A percentile compares a stretch with the other conserved stretches of the same genome.
Conservation (phyloP, 2,888 invertebrate genomes). For the Incurvaria masculella region DNA sequence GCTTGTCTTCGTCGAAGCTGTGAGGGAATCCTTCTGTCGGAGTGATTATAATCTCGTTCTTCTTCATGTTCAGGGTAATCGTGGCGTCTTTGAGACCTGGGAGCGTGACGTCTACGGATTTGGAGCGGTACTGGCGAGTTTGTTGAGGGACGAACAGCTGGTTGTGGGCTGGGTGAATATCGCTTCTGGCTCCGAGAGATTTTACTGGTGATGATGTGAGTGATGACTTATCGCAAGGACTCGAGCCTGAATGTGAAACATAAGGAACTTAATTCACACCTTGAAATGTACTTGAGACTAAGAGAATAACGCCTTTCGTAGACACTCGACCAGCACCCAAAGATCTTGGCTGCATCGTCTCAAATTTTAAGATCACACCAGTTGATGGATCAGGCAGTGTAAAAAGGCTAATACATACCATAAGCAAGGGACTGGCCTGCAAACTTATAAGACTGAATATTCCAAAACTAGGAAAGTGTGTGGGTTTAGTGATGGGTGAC, state of each 20-base stretch:
- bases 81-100: constrained; percentile 36
- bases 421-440: too few species aligned
- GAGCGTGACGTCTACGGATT: constrained; percentile 54
- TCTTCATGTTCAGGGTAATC: constrained; percentile 41
- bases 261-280: too few species aligned
- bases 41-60: constrained; percentile 43
- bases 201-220: constrained; percentile 40
- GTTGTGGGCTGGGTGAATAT: constrained; percentile 28
- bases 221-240: constrained; percentile 43
- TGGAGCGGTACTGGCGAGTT: constrained; percentile 50
- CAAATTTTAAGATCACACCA: too few species aligned
- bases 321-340: too few species aligned
- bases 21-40: constrained; percentile 30
- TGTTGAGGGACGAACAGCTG: constrained; percentile 37
- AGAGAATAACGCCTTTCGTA: too few species aligned
- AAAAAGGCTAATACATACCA: too few species aligned
- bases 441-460: too few species aligned
- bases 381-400: too few species aligned
- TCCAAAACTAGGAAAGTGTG: too few species aligned
- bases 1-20: constrained; percentile 19
- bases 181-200: constrained; percentile 33
- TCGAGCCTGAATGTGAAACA: constrained; percentile 41
- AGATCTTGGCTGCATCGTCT: too few species aligned
- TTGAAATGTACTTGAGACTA: too few species aligned
- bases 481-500: too few species aligned